These are phyloP conservation scores for Entomobrya multifasciata DNA, from an alignment of 2,888 invertebrate genomes.

Conservation along the genomic window DNA sequence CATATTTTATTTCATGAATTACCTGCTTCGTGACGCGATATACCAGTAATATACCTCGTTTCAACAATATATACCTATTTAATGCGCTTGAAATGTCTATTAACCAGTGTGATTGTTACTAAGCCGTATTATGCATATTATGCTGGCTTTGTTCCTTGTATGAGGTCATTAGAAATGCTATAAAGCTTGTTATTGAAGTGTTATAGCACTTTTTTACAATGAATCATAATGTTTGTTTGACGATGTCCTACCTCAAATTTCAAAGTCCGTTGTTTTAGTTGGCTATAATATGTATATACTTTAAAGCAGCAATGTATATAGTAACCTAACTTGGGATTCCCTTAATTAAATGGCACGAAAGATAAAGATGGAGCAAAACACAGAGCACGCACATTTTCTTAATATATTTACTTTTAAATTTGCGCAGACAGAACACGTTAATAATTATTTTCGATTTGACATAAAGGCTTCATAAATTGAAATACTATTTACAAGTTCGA, in stretches of 20 bases:
- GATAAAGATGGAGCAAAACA: slow-evolving; percentile 3
- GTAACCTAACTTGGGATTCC: slow-evolving; percentile 11
- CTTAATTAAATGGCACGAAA: slow-evolving; percentile 50
- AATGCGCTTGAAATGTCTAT: slow-evolving; percentile 7
- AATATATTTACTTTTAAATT: no score
- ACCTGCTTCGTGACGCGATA: background rate
- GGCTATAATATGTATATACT: background rate
- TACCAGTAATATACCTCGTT: background rate
- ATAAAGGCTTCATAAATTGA: no score
- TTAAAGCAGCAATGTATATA: background rate
- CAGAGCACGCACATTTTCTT: no score
- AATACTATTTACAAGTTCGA: no score
- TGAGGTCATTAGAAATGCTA: slow-evolving; percentile 42
- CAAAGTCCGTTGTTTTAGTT: background rate
- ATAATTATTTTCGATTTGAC: slow-evolving; percentile 48
- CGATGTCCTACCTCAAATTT: slow-evolving; percentile 49
- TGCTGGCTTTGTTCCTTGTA: slow-evolving; percentile 24
- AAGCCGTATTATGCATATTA: background rate
- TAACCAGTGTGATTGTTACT: slow-evolving; percentile 6
- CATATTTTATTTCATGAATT: background rate
- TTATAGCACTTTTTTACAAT: background rate
- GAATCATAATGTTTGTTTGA: slow-evolving; percentile 9
- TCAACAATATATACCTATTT: slow-evolving; percentile 12
- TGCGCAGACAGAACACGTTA: background rate
- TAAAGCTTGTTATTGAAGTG: background rate